These are phyloP conservation scores for Chrysolina americana DNA, from an alignment of 2,888 invertebrate genomes.

Conservation along the genomic window DNA sequence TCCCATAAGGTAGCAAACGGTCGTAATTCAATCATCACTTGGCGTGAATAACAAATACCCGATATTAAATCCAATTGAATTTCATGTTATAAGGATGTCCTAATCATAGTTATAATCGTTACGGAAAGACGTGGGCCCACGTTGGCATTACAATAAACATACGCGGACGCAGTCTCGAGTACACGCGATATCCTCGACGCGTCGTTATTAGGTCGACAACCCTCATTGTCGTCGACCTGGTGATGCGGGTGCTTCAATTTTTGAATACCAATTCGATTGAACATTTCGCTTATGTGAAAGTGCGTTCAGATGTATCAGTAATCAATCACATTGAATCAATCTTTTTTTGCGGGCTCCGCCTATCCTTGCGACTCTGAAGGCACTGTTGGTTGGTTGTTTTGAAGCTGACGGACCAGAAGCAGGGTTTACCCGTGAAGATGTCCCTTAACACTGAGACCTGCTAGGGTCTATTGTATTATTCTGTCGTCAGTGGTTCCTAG, in stretches of 20 bases:
- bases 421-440: too few species aligned
- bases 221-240: background rate
- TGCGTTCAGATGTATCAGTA: background rate
- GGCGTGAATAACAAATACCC: constrained; percentile 9
- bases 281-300: background rate
- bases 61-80: constrained; percentile 16
- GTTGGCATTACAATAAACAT: constrained; percentile 29
- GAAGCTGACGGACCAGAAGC: too few species aligned
- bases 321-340: too few species aligned
- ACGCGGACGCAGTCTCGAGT: background rate
- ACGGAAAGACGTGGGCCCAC: constrained; percentile 40
- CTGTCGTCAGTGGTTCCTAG: too few species aligned
- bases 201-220: constrained; percentile 23
- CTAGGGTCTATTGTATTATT: too few species aligned
- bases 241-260: background rate
- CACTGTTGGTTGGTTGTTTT: too few species aligned
- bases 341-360: too few species aligned
- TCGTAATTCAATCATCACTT: background rate
- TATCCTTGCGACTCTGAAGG: too few species aligned
- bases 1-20: too few species aligned
- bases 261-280: background rate
- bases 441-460: too few species aligned
- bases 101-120: constrained; percentile 33
- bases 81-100: constrained; percentile 28
- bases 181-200: constrained; percentile 14